Evolutionary conservation across 2,113 vertebrate species (phyloP).

Genomic region (Saguinus imperator): DNA sequence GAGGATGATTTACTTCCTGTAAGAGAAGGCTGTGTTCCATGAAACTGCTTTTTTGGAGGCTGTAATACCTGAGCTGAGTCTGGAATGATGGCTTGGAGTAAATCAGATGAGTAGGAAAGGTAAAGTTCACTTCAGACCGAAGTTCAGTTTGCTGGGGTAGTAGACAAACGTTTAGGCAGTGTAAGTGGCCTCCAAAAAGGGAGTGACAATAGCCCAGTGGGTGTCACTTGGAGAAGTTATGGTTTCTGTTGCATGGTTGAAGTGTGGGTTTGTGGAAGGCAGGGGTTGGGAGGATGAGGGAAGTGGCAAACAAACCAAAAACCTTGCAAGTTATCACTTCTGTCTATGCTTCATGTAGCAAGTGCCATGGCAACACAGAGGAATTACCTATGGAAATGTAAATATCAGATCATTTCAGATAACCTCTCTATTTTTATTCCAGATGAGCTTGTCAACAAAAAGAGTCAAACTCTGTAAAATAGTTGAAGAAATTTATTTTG

Average conservation of each 20-base stretch:
- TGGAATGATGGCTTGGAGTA: background rate
- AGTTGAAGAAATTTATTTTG: too few species aligned
- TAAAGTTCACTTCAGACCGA: background rate
- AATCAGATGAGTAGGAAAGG: background rate
- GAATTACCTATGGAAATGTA: background rate
- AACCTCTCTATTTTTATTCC: background rate
- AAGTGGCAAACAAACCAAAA: background rate
- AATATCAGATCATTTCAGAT: background rate
- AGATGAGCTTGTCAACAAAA: background rate
- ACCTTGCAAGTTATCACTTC: too few species aligned
- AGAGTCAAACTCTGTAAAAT: too few species aligned
- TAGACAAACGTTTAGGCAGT: background rate
- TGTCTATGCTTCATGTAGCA: background rate
- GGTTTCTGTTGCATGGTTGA: background rate
- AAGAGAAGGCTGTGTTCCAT: background rate
- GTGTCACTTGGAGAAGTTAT: background rate
- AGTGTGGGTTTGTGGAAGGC: background rate
- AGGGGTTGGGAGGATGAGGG: fast-evolving
- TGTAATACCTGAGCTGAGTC: background rate
- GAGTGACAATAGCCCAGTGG: fast-evolving
- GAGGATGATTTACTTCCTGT: background rate
- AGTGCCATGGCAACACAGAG: background rate
- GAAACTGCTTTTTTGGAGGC: background rate
- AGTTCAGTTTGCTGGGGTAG: background rate
- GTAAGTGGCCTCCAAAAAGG: background rate